Evolutionary conservation across 2,113 vertebrate species (phyloP), one percentile per base, ranked within the genome.

Genomic region (Brachypteracias leptosomus): DNA sequence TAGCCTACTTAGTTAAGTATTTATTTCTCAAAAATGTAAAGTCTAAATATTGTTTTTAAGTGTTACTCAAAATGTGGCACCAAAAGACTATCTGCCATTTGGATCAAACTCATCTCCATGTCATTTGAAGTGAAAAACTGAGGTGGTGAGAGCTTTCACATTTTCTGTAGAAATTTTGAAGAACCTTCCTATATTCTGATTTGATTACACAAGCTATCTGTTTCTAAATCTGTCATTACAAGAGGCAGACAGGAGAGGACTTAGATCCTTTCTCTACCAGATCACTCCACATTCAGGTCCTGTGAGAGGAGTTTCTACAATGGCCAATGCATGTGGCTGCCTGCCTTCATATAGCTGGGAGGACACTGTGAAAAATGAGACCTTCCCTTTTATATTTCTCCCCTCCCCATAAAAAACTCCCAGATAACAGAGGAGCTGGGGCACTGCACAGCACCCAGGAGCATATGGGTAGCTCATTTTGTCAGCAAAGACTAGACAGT

Each of bases 391-490:
- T 71, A 21, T 2, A 38, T 10, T 63, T 70, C 28, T 65, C 8
- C 42, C 10, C 16, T 72, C 16, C 28, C 4, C 10, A 44, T 18
- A 26, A 67, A 58, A 63, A 55, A 1, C 2, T n/a, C 4, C 1
- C 21, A 36, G 28, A 13, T 16, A 52, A 57, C 3, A 19, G 20
- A 47, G 20, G 13, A 18, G 24, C 0, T 4, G 20, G 12, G 25
- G 12, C 11, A 54, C 3, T 26, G 31, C 54, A 26, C 11, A 55
- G 44, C 14, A 55, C 6, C 11, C 36, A 49, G 42, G 42, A 42
- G 42, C 6, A 21, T 3, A 63, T 0, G 0, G 0, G 0, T 11
- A 42, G 21, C 13, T 85, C 5, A n/a, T 77, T 73, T 70, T 24
- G 4, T 17, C 70, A 92, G 38, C 65, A 52, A 80, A 85, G 22